Percentiles rank a stretch among this genome's conserved stretches.
Evolutionary conservation across 2,113 vertebrate species (phyloP).

Genomic region (Megaceryle maxima): DNA sequence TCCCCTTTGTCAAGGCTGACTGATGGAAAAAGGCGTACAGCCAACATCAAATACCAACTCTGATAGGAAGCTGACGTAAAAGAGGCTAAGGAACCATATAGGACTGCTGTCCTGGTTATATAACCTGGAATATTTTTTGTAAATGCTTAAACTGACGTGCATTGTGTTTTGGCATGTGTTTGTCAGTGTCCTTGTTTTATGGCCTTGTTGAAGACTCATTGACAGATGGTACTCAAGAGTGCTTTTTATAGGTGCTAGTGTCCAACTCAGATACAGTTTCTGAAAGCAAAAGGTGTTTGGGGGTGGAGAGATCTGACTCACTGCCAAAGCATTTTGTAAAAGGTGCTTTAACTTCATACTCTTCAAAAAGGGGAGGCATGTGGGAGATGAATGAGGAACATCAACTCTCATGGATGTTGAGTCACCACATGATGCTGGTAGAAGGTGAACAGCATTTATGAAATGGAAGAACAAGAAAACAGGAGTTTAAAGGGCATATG

Average conservation of each 20-base stretch:
- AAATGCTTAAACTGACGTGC: conserved; percentile 2
- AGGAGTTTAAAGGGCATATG: background rate
- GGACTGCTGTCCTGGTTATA: background rate
- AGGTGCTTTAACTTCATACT: background rate
- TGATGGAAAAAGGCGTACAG: conserved; percentile 23
- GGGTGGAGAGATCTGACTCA: conserved; percentile 40
- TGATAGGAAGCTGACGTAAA: conserved; percentile 35
- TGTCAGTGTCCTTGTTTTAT: conserved; percentile 42
- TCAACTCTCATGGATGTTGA: background rate
- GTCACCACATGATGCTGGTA: background rate
- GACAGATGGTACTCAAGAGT: conserved; percentile 37
- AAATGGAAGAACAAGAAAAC: background rate
- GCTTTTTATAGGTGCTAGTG: conserved; percentile 69
- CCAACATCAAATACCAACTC: conserved; percentile 33
- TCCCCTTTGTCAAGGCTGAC: conserved; percentile 20
- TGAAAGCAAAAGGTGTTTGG: conserved; percentile 61
- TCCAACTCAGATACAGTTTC: conserved; percentile 38
- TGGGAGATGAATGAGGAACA: background rate
- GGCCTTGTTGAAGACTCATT: conserved; percentile 62
- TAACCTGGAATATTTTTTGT: background rate
- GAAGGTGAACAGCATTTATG: background rate
- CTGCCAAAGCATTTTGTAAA: conserved; percentile 56
- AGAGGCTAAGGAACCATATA: background rate
- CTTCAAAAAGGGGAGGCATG: background rate
- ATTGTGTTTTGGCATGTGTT: conserved; percentile 25